phyloP scores from a whole-genome alignment of 2,888 invertebrate species.

The Drosophila hamatofila region DNA sequence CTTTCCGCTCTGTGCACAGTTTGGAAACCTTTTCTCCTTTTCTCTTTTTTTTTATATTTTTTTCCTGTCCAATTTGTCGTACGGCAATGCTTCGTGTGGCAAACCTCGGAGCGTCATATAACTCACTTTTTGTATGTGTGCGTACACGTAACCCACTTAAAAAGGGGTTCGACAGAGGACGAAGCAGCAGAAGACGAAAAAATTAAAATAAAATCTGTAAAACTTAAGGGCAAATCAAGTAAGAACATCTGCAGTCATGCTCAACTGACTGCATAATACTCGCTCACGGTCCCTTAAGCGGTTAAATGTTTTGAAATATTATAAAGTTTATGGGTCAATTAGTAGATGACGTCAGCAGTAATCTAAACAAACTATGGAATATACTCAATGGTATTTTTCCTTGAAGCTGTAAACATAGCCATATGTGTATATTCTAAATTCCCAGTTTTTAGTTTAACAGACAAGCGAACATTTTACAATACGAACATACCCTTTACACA shows the following conservation, averaged over 20 bases:
- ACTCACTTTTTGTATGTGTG: constrained; percentile 58
- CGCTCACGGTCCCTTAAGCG: too few species aligned
- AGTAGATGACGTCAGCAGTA: neutral
- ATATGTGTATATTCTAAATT: too few species aligned
- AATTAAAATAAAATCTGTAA: constrained; percentile 68
- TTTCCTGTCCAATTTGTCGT: constrained; percentile 70
- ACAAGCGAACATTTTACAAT: neutral
- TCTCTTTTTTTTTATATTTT: constrained; percentile 21
- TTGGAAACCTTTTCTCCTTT: constrained; percentile 42
- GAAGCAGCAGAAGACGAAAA: constrained; percentile 40
- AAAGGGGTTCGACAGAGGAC: constrained; percentile 39
- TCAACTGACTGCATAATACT: neutral
- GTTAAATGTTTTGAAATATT: neutral
- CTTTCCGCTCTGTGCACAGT: constrained; percentile 34
- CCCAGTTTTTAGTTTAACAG: neutral
- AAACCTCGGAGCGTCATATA: constrained; percentile 58
- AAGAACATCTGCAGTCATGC: neutral
- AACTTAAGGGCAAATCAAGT: constrained; percentile 30
- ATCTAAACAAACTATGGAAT: too few species aligned
- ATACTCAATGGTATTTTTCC: too few species aligned
- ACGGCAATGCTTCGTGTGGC: constrained; percentile 47
- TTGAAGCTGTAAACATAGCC: too few species aligned
- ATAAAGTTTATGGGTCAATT: neutral
- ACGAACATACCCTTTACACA: neutral
- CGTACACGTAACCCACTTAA: constrained; percentile 18